Conservation (phyloP, 2,888 invertebrate genomes). For the Ecliptopera silaceata region DNA sequence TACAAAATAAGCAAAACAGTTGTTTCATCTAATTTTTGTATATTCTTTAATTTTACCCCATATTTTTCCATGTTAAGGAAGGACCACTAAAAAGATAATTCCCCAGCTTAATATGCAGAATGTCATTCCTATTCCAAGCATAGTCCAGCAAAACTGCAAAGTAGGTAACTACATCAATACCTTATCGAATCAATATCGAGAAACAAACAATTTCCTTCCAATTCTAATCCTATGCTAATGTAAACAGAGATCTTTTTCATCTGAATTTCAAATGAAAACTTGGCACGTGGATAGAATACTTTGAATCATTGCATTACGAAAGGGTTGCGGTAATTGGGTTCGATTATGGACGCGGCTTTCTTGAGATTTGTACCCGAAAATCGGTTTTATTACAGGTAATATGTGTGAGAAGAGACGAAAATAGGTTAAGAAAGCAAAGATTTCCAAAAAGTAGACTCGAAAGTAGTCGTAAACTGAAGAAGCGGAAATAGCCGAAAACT, state of each 20-base stretch:
- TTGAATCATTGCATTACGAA: conserved; percentile 43
- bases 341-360: not conserved
- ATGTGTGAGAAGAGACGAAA: too few species aligned
- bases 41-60: too few species aligned
- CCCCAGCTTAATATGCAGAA: too few species aligned
- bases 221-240: conserved; percentile 51
- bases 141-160: not conserved
- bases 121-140: not conserved
- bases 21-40: too few species aligned
- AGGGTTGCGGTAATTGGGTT: not conserved
- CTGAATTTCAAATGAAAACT: conserved; percentile 66
- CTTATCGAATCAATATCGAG: conserved; percentile 4
- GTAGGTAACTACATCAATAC: not conserved
- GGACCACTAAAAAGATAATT: too few species aligned
- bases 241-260: conserved; percentile 56
- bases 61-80: too few species aligned
- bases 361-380: not conserved
- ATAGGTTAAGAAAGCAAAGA: too few species aligned
- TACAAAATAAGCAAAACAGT: too few species aligned
- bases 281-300: conserved; percentile 49
- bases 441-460: too few species aligned
- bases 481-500: too few species aligned
- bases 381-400: not conserved
- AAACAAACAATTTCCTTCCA: conserved; percentile 9
- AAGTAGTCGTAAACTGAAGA: too few species aligned